These are phyloP conservation scores for Nematolebias whitei DNA, from an alignment of 2,113 vertebrate species.

Conservation along the genomic window DNA sequence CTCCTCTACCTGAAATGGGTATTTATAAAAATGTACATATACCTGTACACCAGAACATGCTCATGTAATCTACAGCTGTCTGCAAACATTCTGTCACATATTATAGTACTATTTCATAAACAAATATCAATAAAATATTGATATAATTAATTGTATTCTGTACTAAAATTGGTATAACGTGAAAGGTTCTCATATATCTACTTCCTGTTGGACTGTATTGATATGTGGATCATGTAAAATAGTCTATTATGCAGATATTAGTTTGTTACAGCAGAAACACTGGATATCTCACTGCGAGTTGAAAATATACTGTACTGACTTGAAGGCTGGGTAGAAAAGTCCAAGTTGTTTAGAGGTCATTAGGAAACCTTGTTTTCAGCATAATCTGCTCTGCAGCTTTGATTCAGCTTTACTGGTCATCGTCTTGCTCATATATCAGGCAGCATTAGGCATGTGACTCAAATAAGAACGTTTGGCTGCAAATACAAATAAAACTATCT, in stretches of 20 bases:
- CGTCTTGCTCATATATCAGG: slow-evolving; percentile 6
- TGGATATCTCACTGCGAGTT: not conserved
- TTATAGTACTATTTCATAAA: slow-evolving; percentile 37
- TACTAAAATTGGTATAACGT: slow-evolving; percentile 23
- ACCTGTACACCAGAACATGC: not conserved
- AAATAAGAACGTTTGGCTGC: slow-evolving; percentile 1
- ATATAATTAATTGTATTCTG: slow-evolving; percentile 7
- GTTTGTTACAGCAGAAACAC: slow-evolving; percentile 2
- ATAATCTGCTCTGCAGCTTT: slow-evolving; percentile 13
- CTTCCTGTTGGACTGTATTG: slow-evolving; percentile 4
- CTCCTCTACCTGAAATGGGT: not conserved
- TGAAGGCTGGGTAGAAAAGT: not conserved
- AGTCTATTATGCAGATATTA: not conserved
- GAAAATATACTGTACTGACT: not conserved
- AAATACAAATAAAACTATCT: slow-evolving; percentile 15
- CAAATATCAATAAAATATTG: slow-evolving; percentile 20
- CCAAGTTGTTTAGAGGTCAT: slow-evolving; percentile 18
- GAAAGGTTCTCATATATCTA: slow-evolving; percentile 17
- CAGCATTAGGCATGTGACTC: slow-evolving; percentile 2
- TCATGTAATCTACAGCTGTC: slow-evolving; percentile 2
- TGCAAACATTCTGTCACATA: slow-evolving; percentile 12
- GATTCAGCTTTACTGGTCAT: slow-evolving; percentile 17
- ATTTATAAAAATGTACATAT: not conserved
- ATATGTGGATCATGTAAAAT: not conserved
- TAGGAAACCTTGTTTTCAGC: slow-evolving; percentile 12